Percentiles rank a stretch among this genome's conserved stretches.
Conservation (phyloP, 2,888 invertebrate species). For the Glyphotaelius pellucidus region DNA sequence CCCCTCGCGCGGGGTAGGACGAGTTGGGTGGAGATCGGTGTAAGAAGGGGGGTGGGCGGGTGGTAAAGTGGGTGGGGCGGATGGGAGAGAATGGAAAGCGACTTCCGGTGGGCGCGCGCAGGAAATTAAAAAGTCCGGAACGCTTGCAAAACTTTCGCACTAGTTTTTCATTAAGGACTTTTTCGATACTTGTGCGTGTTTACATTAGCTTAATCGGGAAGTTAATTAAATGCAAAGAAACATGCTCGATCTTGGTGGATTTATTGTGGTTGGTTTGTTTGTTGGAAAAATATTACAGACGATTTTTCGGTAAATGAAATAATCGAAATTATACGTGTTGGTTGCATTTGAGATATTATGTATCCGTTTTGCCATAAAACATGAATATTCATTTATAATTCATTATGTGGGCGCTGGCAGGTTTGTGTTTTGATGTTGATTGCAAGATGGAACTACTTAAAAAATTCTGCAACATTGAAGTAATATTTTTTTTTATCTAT, state of each 20-base stretch:
- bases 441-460: too few species aligned
- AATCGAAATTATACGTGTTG: not conserved
- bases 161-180: constrained; percentile 65
- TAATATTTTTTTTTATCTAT: too few species aligned
- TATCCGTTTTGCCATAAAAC: too few species aligned
- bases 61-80: constrained; percentile 25
- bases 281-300: not conserved
- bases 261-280: not conserved
- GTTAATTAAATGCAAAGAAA: constrained; percentile 15
- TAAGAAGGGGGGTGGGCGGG: constrained; percentile 27
- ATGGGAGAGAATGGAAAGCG: constrained; percentile 50
- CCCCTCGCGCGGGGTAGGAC: not conserved
- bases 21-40: constrained; percentile 5
- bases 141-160: constrained; percentile 63
- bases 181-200: constrained; percentile 41
- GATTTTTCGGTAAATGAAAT: not conserved
- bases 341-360: too few species aligned
- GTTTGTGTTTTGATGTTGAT: too few species aligned
- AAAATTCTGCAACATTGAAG: too few species aligned
- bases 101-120: constrained; percentile 64
- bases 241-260: not conserved
- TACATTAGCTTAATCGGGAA: constrained; percentile 3
- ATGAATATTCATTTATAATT: too few species aligned
- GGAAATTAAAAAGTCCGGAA: constrained; percentile 66
- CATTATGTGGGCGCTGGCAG: too few species aligned